These are phyloP conservation scores for Plusia festucae DNA, from an alignment of 2,888 invertebrate species.

Conservation along the genomic window DNA sequence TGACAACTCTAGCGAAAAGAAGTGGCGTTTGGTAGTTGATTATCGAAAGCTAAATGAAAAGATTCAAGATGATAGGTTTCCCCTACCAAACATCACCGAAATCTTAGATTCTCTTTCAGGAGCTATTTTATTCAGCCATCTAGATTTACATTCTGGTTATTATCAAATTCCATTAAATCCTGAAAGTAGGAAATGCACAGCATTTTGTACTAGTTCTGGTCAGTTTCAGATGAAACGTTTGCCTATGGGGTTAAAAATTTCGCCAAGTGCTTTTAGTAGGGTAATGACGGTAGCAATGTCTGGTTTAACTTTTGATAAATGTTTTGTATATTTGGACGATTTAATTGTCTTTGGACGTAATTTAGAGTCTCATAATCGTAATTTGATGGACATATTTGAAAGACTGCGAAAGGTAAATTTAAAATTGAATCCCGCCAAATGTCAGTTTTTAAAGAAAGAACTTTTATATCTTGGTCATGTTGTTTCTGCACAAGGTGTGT, in stretches of 20 bases:
- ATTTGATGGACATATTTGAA: slow-evolving; percentile 35
- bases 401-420: slow-evolving; percentile 20
- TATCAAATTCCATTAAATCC: slow-evolving; percentile 19
- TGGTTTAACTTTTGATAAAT: slow-evolving; percentile 11
- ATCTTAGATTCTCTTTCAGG: slow-evolving; percentile 17
- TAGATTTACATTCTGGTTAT: slow-evolving; percentile 21
- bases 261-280: not conserved
- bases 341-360: slow-evolving; percentile 6
- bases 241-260: not conserved
- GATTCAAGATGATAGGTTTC: slow-evolving; percentile 18
- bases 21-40: slow-evolving; percentile 30
- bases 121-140: slow-evolving; percentile 20
- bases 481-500: not conserved
- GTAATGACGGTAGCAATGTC: slow-evolving; percentile 12
- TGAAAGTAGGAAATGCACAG: slow-evolving; percentile 29
- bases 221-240: not conserved
- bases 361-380: slow-evolving; percentile 1
- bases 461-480: slow-evolving; percentile 10
- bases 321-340: slow-evolving; percentile 5
- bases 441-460: slow-evolving; percentile 10
- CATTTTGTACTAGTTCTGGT: slow-evolving; percentile 18
- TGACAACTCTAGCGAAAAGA: slow-evolving; percentile 5
- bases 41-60: slow-evolving; percentile 19
- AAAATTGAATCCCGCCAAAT: slow-evolving; percentile 2
- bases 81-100: not conserved